phyloP scores from a whole-genome alignment of 2,797 vertebrate genomes.

The Anolis apletophallus region DNA sequence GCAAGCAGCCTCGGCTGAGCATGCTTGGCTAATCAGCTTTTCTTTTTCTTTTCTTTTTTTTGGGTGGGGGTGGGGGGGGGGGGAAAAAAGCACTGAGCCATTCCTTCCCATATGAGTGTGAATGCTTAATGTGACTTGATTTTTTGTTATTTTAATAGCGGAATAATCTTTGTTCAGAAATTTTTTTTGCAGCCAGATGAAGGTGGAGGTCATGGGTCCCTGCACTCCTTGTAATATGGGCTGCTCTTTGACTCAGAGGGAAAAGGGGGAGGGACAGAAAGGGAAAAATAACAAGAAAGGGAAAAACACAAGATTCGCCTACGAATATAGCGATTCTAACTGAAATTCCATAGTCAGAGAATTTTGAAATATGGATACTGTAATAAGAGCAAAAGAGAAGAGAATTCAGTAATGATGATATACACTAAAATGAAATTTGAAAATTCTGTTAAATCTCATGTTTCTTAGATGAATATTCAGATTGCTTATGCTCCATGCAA shows the following conservation, averaged over 20 bases:
- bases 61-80: no score
- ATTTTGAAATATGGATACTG: not conserved
- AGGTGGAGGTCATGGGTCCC: slow-evolving; percentile 23
- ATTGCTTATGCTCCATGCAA: not conserved
- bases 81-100: slow-evolving; percentile 25
- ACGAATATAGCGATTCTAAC: not conserved
- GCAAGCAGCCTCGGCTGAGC: slow-evolving; percentile 8
- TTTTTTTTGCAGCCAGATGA: slow-evolving; percentile 40
- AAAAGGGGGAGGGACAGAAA: not conserved
- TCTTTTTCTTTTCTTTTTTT: not conserved
- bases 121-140: slow-evolving; percentile 25
- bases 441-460: not conserved
- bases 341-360: not conserved
- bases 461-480: not conserved
- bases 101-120: slow-evolving; percentile 38
- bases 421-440: not conserved
- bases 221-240: slow-evolving; percentile 15
- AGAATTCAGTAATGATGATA: not conserved
- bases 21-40: slow-evolving; percentile 34
- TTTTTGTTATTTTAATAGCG: slow-evolving; percentile 58
- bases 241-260: not conserved
- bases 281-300: not conserved
- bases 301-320: not conserved
- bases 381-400: not conserved
- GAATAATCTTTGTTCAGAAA: slow-evolving; percentile 48